These are phyloP conservation scores for Steinernema scapterisci DNA, from an alignment of 2,888 invertebrate genomes.

Conservation along the genomic window DNA sequence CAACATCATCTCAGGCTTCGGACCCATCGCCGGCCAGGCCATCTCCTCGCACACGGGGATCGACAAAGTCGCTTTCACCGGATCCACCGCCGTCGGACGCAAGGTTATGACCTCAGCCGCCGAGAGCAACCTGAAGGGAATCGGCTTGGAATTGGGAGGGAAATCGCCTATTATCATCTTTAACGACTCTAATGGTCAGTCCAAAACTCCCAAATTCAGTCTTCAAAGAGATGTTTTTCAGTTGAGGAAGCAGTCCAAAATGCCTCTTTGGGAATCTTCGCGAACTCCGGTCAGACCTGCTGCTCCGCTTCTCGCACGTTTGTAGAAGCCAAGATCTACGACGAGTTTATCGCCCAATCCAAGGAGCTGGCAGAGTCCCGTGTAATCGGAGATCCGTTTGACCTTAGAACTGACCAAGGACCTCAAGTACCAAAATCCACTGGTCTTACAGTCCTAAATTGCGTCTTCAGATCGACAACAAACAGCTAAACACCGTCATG, in stretches of 20 bases:
- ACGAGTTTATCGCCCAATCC: conserved; percentile 79
- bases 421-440: no score
- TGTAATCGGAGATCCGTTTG: conserved; percentile 86
- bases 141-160: conserved; percentile 85
- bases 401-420: conserved; percentile 81
- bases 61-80: conserved; percentile 74
- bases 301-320: conserved; percentile 85
- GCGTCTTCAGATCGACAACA: conserved; percentile 76
- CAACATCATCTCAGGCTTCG: conserved; percentile 74
- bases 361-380: conserved; percentile 80
- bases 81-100: conserved; percentile 72
- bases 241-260: conserved; percentile 66
- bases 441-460: no score
- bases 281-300: conserved; percentile 74
- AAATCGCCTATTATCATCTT: conserved; percentile 87
- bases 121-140: conserved; percentile 79
- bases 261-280: conserved; percentile 63
- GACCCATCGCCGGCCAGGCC: conserved; percentile 78
- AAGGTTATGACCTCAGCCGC: conserved; percentile 76
- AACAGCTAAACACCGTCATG: conserved; percentile 82
- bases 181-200: conserved; percentile 68
- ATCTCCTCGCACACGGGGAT: conserved; percentile 76
- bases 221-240: conserved; percentile 34
- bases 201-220: neutral
- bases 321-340: conserved; percentile 81